phyloP scores from a whole-genome alignment of 2,113 vertebrate species.

The Trogon surrucura region DNA sequence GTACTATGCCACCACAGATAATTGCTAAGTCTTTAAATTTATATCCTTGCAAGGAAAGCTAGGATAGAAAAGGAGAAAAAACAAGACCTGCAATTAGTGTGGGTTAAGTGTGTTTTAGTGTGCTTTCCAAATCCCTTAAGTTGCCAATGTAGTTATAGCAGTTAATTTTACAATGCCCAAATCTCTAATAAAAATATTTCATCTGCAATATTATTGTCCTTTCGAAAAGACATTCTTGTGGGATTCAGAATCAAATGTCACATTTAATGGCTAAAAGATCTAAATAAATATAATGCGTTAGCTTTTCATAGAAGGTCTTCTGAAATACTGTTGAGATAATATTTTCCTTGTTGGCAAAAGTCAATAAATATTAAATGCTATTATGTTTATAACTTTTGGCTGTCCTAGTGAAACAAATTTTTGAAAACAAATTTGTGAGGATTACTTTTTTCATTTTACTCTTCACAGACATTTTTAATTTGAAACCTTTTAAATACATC shows the following conservation, averaged over 20 bases:
- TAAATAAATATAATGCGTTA: neutral
- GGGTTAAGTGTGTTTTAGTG: neutral
- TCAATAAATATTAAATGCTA: neutral
- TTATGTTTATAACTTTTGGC: neutral
- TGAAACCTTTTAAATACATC: neutral
- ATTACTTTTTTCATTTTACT: neutral
- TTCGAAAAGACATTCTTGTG: constrained; percentile 3
- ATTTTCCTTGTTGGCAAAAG: constrained; percentile 5
- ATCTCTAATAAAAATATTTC: constrained; percentile 8
- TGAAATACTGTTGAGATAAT: neutral
- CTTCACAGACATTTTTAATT: neutral
- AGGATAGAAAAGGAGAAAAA: neutral
- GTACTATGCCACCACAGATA: neutral
- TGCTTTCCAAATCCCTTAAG: neutral
- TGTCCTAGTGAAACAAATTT: neutral
- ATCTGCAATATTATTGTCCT: neutral
- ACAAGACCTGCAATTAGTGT: neutral
- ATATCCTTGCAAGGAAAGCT: neutral
- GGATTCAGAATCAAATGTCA: neutral
- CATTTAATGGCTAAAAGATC: neutral
- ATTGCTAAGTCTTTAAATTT: neutral
- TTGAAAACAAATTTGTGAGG: neutral
- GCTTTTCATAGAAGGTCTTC: neutral
- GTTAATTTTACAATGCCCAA: constrained; percentile 29
- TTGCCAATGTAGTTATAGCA: neutral